Evolutionary conservation across 1,140 invertebrate species (phyloP).

Genomic region (Drosophila yakuba): DNA sequence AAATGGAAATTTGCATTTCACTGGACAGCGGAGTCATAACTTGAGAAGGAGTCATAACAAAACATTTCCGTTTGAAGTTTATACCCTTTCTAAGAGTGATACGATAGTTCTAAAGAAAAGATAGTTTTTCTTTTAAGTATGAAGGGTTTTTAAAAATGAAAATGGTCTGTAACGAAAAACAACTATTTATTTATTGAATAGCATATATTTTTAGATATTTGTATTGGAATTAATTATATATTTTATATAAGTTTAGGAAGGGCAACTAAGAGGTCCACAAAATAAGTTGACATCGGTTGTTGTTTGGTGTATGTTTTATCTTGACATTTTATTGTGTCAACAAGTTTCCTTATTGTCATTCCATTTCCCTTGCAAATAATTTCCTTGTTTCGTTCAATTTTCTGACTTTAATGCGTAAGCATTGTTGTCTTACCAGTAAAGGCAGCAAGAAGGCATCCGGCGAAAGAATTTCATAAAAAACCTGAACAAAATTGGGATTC

Average conservation of each 20-base stretch:
- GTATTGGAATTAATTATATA: too few species aligned
- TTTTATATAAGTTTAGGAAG: neutral
- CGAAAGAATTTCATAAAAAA: slow-evolving; percentile 9
- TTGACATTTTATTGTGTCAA: slow-evolving; percentile 32
- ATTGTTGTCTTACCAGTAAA: slow-evolving; percentile 57
- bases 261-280: neutral
- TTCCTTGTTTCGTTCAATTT: slow-evolving; percentile 18
- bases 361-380: slow-evolving; percentile 7
- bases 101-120: neutral
- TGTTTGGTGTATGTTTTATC: neutral
- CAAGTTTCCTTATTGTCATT: slow-evolving; percentile 56
- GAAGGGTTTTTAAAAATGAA: too few species aligned
- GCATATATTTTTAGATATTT: neutral
- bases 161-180: neutral
- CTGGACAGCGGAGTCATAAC: slow-evolving; percentile 54
- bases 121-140: too few species aligned
- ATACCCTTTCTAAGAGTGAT: neutral
- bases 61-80: slow-evolving; percentile 49
- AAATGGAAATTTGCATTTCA: slow-evolving; percentile 59
- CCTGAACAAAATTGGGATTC: slow-evolving; percentile 12
- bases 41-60: slow-evolving; percentile 30
- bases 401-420: slow-evolving; percentile 62
- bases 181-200: neutral
- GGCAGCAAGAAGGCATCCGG: slow-evolving; percentile 26
- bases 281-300: neutral